Conservation (phyloP, 2,113 vertebrate species). For the Otocyon megalotis region DNA sequence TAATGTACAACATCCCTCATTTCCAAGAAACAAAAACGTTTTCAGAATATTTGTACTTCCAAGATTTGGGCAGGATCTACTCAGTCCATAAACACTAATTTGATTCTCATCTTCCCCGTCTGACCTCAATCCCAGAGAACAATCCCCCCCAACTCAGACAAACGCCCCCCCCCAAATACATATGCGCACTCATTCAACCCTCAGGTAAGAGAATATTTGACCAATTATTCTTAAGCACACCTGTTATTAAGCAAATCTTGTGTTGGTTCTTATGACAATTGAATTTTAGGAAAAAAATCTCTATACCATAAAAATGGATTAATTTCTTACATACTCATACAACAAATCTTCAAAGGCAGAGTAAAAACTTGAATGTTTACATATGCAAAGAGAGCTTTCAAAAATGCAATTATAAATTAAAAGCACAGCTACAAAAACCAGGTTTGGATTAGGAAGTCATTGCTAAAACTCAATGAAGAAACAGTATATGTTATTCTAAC, state of each 20-base stretch:
- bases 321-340: not conserved
- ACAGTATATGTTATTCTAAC: not conserved
- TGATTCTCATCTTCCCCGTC: not conserved
- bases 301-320: not conserved
- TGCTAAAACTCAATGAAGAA: slow-evolving; percentile 27
- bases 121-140: not conserved
- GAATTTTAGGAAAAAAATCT: not conserved
- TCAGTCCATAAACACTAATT: not conserved
- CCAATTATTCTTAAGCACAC: not conserved
- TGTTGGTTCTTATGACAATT: not conserved
- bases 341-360: not conserved
- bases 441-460: not conserved
- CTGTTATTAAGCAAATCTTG: not conserved
- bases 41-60: not conserved
- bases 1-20: not conserved
- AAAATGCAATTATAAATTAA: slow-evolving; percentile 14
- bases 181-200: not conserved
- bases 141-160: not conserved
- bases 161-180: not conserved
- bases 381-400: not conserved
- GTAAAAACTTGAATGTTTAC: slow-evolving; percentile 24
- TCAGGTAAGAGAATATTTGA: not conserved
- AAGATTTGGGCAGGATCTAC: not conserved
- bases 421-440: not conserved
- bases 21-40: not conserved